Evolutionary conservation across 2,888 invertebrate genomes (phyloP).

Genomic region (Melitaea athalia): DNA sequence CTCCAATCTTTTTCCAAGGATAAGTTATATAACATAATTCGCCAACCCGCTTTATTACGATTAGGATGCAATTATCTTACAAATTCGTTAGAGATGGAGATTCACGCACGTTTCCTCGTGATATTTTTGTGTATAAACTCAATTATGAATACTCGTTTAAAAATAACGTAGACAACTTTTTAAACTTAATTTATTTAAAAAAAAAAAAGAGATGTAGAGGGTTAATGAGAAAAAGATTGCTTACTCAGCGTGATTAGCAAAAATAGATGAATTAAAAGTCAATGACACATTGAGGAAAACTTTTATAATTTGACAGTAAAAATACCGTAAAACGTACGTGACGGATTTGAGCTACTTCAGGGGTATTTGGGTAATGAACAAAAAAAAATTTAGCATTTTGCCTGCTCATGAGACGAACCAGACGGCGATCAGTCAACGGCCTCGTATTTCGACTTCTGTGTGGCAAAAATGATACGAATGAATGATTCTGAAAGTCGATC

Average conservation of each 20-base stretch:
- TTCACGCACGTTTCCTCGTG: too few relatives aligned
- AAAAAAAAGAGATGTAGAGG: slow-evolving; percentile 25
- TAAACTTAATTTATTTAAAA: background rate
- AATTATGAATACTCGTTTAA: too few relatives aligned
- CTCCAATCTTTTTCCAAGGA: too few relatives aligned
- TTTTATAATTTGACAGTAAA: slow-evolving; percentile 53
- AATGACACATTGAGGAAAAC: slow-evolving; percentile 73
- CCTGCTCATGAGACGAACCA: slow-evolving; percentile 5
- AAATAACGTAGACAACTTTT: too few relatives aligned
- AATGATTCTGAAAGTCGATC: slow-evolving; percentile 7
- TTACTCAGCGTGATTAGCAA: slow-evolving; percentile 39
- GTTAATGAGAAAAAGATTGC: slow-evolving; percentile 32
- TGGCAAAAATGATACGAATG: slow-evolving; percentile 18
- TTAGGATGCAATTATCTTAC: too few relatives aligned
- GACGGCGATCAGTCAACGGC: slow-evolving; percentile 21
- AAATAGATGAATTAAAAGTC: slow-evolving; percentile 49
- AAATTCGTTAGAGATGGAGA: too few relatives aligned
- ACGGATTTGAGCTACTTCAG: slow-evolving; percentile 54
- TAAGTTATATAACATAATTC: too few relatives aligned
- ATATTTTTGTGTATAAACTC: too few relatives aligned
- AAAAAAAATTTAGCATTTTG: slow-evolving; percentile 33
- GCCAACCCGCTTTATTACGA: too few relatives aligned
- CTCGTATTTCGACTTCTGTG: slow-evolving; percentile 19
- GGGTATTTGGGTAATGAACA: slow-evolving; percentile 44
- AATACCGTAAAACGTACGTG: slow-evolving; percentile 61